phyloP scores from a whole-genome alignment of 2,888 invertebrate genomes.

The Ryuthela nishihirai region DNA sequence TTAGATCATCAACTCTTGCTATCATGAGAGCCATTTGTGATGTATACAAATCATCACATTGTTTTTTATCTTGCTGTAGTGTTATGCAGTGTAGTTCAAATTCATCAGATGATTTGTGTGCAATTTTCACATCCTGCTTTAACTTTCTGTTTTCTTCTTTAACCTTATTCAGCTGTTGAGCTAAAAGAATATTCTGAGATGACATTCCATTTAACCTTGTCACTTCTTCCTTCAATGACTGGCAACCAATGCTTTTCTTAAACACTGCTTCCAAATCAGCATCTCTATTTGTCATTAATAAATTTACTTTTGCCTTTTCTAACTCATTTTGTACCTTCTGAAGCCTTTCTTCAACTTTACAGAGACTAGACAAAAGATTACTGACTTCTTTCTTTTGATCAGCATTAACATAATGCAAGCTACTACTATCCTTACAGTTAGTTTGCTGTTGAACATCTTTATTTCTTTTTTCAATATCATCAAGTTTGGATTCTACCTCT shows the following conservation, averaged over 20 bases:
- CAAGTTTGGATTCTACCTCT: constrained; percentile 68
- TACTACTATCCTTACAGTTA: constrained; percentile 5
- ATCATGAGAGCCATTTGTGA: constrained; percentile 72
- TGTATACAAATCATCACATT: constrained; percentile 58
- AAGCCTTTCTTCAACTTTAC: constrained; percentile 25
- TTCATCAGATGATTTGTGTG: constrained; percentile 41
- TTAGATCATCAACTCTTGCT: constrained; percentile 76
- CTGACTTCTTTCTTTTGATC: constrained; percentile 28
- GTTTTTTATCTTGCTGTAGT: constrained; percentile 55
- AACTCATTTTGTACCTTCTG: constrained; percentile 29
- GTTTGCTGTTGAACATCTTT: constrained; percentile 2
- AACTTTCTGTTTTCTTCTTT: constrained; percentile 33
- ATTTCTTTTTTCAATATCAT: constrained; percentile 35
- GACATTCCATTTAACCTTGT: constrained; percentile 19
- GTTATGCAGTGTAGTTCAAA: constrained; percentile 43
- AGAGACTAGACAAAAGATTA: constrained; percentile 6
- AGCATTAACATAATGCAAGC: constrained; percentile 3
- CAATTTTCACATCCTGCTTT: constrained; percentile 39
- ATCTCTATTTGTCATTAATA: constrained; percentile 16
- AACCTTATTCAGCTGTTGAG: constrained; percentile 22
- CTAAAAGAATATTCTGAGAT: constrained; percentile 24
- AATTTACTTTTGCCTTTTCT: constrained; percentile 27
- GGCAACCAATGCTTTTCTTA: constrained; percentile 17
- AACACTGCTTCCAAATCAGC: constrained; percentile 4
- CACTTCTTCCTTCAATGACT: constrained; percentile 22